Evolutionary conservation across 2,797 vertebrate species (phyloP), one percentile per base, ranked within the genome.

Genomic region (Perdix hodgsoniae): DNA sequence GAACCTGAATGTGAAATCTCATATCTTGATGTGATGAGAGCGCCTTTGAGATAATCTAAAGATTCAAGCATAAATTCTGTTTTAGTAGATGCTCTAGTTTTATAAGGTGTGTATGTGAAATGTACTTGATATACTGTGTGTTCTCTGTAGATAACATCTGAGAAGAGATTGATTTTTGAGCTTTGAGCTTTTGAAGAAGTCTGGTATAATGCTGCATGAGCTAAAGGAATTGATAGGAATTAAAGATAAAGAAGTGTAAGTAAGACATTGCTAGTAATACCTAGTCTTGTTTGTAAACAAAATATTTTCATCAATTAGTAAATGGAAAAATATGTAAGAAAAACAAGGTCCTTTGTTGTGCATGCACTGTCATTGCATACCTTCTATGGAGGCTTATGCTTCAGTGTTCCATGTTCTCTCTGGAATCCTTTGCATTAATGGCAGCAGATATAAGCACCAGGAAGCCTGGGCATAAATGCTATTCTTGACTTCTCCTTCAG

Each of bases 1-100:
- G 50, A 82, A 83, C 81, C 70, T 33, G 40, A 57, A 57, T 21
- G 40, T 72, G 39, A 33, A 73, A 71, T 88, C 1, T 63, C n/a
- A 78, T 67, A 83, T 74, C 86, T 63, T 75, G 45, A 14, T 74
- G 56, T 64, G n/a, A 39, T 42, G 39, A 40, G 59, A 88, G 71
- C 83, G 66, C 77, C 71, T 63, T 90, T 64, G 67, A 61, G 86
- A 56, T 77, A 90, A 78, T 65, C 61, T 49, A 74, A 57, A 31
- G 27, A 49, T 40, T 14, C 7, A 24, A 42, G 27, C 22, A 14
- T 54, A 17, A 44, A 31, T 85, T 83, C 57, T 29, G 16, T 49
- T 40, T 17, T 74, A 33, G 2, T 60, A 35, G 67, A 57, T 33
- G 31, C 26, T 83, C 23, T 54, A 12, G 26, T 56, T 90, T 52